Percentiles rank a stretch among this genome's conserved stretches.
These are phyloP conservation scores for Panopea generosa DNA, from an alignment of 2,888 invertebrate genomes.

Conservation along the genomic window DNA sequence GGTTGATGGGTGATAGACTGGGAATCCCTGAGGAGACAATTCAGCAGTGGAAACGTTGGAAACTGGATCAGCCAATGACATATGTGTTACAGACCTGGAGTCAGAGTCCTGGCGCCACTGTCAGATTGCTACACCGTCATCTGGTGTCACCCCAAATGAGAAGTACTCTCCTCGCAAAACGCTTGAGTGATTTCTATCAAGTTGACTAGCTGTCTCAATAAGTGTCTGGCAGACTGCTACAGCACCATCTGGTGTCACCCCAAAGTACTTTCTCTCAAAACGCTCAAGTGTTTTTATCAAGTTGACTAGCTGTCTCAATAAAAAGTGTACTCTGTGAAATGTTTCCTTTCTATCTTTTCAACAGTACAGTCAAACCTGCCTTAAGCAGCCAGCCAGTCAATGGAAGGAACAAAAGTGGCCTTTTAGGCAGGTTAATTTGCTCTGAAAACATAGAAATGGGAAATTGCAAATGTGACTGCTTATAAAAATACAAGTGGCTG, in stretches of 20 bases:
- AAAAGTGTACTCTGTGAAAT: no score
- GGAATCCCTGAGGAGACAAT: constrained; percentile 80
- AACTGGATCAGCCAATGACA: constrained; percentile 81
- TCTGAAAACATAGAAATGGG: no score
- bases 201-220: constrained; percentile 82
- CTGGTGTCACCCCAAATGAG: constrained; percentile 83
- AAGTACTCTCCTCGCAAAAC: constrained; percentile 80
- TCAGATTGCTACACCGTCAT: constrained; percentile 83
- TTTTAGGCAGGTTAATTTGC: no score
- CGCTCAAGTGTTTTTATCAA: constrained; percentile 82
- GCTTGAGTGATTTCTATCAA: constrained; percentile 82
- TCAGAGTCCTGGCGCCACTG: constrained; percentile 80
- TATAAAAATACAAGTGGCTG: no score
- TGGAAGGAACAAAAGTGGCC: no score
- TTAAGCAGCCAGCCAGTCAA: no score
- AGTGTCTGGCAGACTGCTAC: constrained; percentile 82
- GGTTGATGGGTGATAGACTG: constrained; percentile 81
- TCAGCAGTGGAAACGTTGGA: constrained; percentile 78
- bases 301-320: constrained; percentile 82
- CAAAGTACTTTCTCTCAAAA: constrained; percentile 82
- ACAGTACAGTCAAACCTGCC: no score
- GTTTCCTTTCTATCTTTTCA: neutral
- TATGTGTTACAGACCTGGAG: constrained; percentile 83
- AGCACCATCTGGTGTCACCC: constrained; percentile 83
- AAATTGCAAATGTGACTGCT: neutral